Evolutionary conservation across 2,797 vertebrate species (phyloP).

Genomic region (Takifugu ocellatus): DNA sequence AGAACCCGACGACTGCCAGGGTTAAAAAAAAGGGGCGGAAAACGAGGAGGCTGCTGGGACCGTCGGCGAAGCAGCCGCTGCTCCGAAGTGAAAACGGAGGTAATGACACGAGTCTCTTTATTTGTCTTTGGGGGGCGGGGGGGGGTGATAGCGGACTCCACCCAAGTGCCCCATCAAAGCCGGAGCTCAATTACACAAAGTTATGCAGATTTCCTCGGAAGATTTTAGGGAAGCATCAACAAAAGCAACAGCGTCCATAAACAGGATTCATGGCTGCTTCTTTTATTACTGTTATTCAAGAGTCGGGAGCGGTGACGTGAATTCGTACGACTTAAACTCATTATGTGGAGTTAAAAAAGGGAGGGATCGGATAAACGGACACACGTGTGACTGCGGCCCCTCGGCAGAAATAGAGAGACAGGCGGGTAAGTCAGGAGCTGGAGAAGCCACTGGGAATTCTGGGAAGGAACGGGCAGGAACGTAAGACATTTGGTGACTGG

Average conservation of each 20-base stretch:
- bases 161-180: conserved; percentile 10
- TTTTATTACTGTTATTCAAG: no score
- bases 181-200: conserved; percentile 3
- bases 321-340: no score
- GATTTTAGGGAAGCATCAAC: conserved; percentile 33
- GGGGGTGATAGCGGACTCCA: conserved; percentile 13
- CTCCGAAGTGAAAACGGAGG: conserved; percentile 42
- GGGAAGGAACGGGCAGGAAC: no score
- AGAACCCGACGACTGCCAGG: background rate
- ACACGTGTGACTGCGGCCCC: no score
- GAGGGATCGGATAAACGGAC: no score
- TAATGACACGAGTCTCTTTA: conserved; percentile 16
- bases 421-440: no score
- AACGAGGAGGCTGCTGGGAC: conserved; percentile 31
- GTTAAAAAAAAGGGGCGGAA: background rate
- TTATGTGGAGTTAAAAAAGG: no score
- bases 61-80: conserved; percentile 8
- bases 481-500: no score
- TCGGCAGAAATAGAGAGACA: no score
- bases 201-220: conserved; percentile 2
- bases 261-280: no score
- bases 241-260: conserved; percentile 26
- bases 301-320: no score
- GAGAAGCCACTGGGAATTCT: no score
- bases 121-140: conserved; percentile 7